These are phyloP conservation scores for Ectemnius lituratus DNA, from an alignment of 2,888 invertebrate genomes.

Conservation along the genomic window DNA sequence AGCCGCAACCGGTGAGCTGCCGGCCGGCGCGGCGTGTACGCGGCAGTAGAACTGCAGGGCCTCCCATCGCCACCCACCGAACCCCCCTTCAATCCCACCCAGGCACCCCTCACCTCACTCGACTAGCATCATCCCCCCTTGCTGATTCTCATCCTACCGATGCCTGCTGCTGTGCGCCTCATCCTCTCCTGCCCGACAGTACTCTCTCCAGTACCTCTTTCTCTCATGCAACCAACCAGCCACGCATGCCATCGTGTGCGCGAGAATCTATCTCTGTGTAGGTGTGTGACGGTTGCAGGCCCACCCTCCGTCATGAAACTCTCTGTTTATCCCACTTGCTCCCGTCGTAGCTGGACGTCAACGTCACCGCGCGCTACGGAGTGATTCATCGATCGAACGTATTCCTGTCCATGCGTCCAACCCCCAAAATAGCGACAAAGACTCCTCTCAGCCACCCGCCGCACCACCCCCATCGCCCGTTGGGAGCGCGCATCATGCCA, in stretches of 20 bases:
- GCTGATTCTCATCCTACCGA: constrained; percentile 9
- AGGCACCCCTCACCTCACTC: constrained; percentile 16
- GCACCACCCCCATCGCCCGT: constrained; percentile 31
- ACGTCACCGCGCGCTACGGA: constrained; percentile 74
- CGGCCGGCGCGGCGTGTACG: constrained; percentile 49
- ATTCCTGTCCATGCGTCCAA: constrained; percentile 65
- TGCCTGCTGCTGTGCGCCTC: constrained; percentile 21
- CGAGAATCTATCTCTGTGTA: too few relatives aligned
- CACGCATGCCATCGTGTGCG: too few relatives aligned
- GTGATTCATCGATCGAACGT: constrained; percentile 76
- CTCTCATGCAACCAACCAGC: constrained; percentile 3
- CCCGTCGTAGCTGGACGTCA: constrained; percentile 62
- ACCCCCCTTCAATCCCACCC: constrained; percentile 3
- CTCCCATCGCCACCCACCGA: constrained; percentile 12
- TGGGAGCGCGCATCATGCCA: not conserved
- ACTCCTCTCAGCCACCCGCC: constrained; percentile 45
- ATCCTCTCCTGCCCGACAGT: constrained; percentile 35
- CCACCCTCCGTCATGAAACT: constrained; percentile 38
- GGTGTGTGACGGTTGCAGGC: constrained; percentile 23
- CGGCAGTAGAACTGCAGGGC: constrained; percentile 36
- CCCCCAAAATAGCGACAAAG: constrained; percentile 73
- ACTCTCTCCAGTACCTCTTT: constrained; percentile 21
- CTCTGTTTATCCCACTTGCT: constrained; percentile 52
- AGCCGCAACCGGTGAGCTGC: constrained; percentile 62
- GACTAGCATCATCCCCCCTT: constrained; percentile 26